These are phyloP conservation scores for Trichonephila clavata DNA, from an alignment of 1,140 invertebrate species.

Conservation along the genomic window DNA sequence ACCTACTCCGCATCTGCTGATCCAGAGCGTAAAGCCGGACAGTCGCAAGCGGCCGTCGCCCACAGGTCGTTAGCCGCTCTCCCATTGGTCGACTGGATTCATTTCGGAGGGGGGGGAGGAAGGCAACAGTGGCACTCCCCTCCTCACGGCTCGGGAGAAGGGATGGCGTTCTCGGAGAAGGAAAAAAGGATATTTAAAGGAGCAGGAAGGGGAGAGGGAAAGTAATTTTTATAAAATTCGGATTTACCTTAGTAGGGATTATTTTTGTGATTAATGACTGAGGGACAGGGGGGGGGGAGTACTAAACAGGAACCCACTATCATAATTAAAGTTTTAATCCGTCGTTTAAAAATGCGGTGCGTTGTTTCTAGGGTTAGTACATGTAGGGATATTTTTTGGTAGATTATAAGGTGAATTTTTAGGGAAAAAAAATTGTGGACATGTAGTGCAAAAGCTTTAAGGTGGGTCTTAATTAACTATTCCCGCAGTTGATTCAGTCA, in stretches of 20 bases:
- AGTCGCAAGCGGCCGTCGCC: conserved; percentile 21
- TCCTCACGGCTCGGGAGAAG: not conserved
- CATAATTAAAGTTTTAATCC: conserved; percentile 30
- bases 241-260: conserved; percentile 39
- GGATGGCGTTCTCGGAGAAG: not conserved
- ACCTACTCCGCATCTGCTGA: conserved; percentile 50
- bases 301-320: not conserved
- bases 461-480: not conserved
- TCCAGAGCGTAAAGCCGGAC: conserved; percentile 28
- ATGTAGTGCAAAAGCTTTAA: not conserved
- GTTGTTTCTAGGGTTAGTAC: not conserved
- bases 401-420: not conserved
- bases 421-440: not conserved
- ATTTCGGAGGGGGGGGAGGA: not conserved
- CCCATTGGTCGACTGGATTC: conserved; percentile 59
- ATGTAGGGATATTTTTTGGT: not conserved
- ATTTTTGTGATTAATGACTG: conserved; percentile 30
- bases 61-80: conserved; percentile 65
- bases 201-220: not conserved
- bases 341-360: not conserved
- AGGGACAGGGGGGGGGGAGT: not conserved
- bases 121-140: not conserved
- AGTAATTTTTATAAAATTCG: not conserved
- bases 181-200: not conserved
- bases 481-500: not conserved